These are phyloP conservation scores for Empis livida DNA, from an alignment of 2,888 invertebrate genomes.

Conservation along the genomic window DNA sequence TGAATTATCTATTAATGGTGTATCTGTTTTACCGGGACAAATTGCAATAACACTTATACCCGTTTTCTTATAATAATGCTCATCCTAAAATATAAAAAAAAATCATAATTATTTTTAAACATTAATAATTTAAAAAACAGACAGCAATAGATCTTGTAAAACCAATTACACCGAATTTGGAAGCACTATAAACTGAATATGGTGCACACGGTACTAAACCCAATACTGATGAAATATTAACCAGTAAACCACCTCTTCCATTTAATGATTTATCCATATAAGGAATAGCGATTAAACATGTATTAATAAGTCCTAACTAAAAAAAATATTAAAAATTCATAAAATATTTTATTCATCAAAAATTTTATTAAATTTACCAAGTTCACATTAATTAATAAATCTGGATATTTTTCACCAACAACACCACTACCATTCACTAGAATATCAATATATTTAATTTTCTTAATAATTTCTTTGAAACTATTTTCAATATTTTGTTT, in stretches of 20 bases:
- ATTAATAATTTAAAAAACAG: too few relatives aligned
- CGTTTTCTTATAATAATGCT: conserved; percentile 14
- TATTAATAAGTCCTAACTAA: conserved; percentile 21
- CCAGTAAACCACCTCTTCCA: conserved; percentile 33
- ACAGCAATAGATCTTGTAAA: conserved; percentile 29
- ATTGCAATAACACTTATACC: conserved; percentile 23
- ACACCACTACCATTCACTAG: too few relatives aligned
- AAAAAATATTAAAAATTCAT: too few relatives aligned
- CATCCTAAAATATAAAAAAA: conserved; percentile 13
- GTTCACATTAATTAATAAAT: too few relatives aligned
- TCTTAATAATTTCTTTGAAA: too few relatives aligned
- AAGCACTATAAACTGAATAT: conserved; percentile 29
- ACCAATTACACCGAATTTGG: conserved; percentile 32
- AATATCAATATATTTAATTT: too few relatives aligned
- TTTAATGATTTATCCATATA: conserved; percentile 26
- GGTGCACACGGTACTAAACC: conserved; percentile 23
- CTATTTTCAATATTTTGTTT: too few relatives aligned
- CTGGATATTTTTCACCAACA: too few relatives aligned
- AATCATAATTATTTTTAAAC: neutral
- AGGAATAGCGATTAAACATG: conserved; percentile 25
- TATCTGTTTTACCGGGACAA: conserved; percentile 19
- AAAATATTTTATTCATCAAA: too few relatives aligned
- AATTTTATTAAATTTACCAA: too few relatives aligned
- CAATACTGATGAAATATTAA: conserved; percentile 30
- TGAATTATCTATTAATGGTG: conserved; percentile 10